Evolutionary conservation across 1,140 invertebrate species (phyloP).

Genomic region (Aphaenogaster ashmeadi): DNA sequence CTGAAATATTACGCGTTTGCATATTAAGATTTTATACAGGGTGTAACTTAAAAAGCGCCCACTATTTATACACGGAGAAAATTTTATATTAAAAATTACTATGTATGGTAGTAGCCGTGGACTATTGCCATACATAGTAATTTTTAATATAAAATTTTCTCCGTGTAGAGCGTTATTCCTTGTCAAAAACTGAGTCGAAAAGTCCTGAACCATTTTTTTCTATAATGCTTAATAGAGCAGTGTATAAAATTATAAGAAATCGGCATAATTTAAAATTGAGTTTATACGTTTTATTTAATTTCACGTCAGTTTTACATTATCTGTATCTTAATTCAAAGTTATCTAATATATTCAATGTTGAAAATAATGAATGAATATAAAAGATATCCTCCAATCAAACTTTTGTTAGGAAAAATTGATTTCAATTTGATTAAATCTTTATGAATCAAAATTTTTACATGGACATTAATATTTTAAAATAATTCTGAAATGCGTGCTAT

Average conservation of each 20-base stretch:
- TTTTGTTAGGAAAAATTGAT: background rate
- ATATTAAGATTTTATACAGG: background rate
- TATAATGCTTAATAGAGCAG: too few species aligned
- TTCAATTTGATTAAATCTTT: background rate
- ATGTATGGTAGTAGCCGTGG: too few species aligned
- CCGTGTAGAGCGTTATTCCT: too few species aligned
- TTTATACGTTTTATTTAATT: background rate
- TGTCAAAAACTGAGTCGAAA: too few species aligned
- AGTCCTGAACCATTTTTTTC: too few species aligned
- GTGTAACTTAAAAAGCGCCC: too few species aligned
- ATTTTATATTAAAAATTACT: too few species aligned
- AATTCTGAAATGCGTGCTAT: background rate
- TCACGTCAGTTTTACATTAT: background rate
- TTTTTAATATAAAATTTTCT: too few species aligned
- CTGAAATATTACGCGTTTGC: conserved; percentile 83
- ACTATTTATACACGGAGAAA: too few species aligned
- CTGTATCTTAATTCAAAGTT: background rate
- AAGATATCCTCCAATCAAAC: background rate
- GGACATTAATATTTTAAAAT: conserved; percentile 39
- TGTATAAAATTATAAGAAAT: conserved; percentile 9
- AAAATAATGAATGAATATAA: background rate
- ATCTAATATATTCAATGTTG: background rate
- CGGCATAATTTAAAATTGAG: background rate
- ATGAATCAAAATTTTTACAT: background rate
- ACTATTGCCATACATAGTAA: too few species aligned